Conservation (phyloP, 2,888 invertebrate genomes). For the Pyrrhosoma nymphula region DNA sequence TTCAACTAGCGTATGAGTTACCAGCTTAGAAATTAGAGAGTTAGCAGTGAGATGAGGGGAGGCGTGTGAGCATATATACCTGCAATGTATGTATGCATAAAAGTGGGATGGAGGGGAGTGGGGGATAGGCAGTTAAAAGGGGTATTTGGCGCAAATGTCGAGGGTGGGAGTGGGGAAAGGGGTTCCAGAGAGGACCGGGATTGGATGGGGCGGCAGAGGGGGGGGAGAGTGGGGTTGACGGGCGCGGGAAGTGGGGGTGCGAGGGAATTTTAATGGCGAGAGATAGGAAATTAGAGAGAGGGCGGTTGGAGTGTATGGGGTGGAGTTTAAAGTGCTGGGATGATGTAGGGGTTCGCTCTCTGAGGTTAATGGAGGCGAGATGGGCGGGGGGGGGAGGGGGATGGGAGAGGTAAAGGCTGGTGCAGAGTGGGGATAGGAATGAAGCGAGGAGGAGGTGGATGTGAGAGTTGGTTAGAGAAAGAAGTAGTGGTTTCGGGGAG, state of each 20-base stretch:
- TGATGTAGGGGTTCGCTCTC: constrained; percentile 53
- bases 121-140: background rate
- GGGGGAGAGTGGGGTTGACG: background rate
- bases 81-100: background rate
- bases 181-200: constrained; percentile 4
- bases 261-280: constrained; percentile 35
- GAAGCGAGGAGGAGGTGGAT: background rate
- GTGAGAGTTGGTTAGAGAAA: background rate
- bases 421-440: background rate
- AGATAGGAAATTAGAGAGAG: constrained; percentile 54
- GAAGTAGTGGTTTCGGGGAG: background rate
- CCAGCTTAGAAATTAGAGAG: too few species aligned
- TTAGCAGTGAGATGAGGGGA: background rate
- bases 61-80: background rate
- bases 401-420: background rate
- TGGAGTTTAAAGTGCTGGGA: constrained; percentile 56
- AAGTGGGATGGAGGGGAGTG: background rate
- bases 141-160: constrained; percentile 38
- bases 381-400: background rate
- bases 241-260: background rate
- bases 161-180: background rate
- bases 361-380: constrained; percentile 56
- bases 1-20: too few species aligned
- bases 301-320: constrained; percentile 2
- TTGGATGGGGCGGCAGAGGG: background rate